Percentiles rank a stretch among this genome's conserved stretches.
Evolutionary conservation across 2,888 invertebrate genomes (phyloP).

Genomic region (Drepanosiphum platanoidis): DNA sequence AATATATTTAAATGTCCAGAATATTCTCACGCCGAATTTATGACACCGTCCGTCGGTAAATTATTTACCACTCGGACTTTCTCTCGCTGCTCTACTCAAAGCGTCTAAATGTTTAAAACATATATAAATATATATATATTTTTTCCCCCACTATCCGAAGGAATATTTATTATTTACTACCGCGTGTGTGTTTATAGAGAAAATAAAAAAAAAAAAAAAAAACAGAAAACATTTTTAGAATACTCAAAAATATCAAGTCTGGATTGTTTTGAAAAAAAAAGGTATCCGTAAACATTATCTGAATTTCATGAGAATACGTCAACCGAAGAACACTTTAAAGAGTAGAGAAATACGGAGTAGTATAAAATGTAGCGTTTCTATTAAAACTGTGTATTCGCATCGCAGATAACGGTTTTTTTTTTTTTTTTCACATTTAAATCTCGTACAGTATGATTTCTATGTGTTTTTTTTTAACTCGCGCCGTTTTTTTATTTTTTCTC

Average conservation of each 20-base stretch:
- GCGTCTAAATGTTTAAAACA: conserved; percentile 12
- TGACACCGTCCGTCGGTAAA: too few species aligned
- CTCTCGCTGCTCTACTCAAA: background rate
- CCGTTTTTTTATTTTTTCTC: background rate
- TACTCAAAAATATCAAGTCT: background rate
- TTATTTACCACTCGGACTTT: too few species aligned
- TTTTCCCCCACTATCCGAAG: background rate
- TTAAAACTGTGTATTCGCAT: background rate
- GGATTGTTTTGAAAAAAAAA: background rate
- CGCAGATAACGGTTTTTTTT: background rate
- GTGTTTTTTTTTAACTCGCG: background rate
- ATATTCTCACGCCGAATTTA: too few species aligned
- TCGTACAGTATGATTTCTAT: background rate
- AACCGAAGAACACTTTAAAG: background rate
- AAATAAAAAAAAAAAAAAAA: background rate
- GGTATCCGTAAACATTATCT: background rate
- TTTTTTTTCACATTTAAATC: background rate
- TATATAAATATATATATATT: too few species aligned
- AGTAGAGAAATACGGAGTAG: background rate
- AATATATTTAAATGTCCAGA: too few species aligned
- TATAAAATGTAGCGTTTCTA: background rate
- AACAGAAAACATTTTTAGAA: background rate
- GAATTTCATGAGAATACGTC: background rate
- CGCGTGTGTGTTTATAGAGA: background rate
- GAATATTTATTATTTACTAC: background rate